phyloP scores from a whole-genome alignment of 2,888 invertebrate genomes.

The Caenorhabditis sp. region DNA sequence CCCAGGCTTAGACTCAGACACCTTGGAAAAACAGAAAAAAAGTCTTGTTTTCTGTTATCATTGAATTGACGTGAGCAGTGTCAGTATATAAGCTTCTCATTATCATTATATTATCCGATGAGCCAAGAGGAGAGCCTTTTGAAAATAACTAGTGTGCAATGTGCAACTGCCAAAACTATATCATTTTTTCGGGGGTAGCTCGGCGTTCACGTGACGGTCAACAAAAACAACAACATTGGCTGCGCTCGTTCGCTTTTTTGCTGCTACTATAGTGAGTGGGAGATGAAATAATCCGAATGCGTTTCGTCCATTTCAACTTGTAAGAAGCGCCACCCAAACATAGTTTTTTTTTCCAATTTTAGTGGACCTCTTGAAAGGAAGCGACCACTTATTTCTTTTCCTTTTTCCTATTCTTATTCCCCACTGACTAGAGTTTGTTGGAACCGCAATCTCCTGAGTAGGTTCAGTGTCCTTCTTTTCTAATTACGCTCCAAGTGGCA shows the following conservation, averaged over 20 bases:
- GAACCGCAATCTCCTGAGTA: too few species aligned
- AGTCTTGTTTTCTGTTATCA: too few species aligned
- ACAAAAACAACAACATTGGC: slow-evolving; percentile 48
- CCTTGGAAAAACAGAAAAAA: too few species aligned
- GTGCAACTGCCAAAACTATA: slow-evolving; percentile 28
- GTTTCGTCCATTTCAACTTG: slow-evolving; percentile 6
- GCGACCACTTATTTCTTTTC: slow-evolving; percentile 25
- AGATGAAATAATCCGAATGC: slow-evolving; percentile 77
- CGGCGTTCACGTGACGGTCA: slow-evolving; percentile 1
- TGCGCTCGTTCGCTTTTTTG: slow-evolving; percentile 3
- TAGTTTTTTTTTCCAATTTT: background rate
- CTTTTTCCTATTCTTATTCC: slow-evolving; percentile 2
- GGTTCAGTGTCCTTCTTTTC: slow-evolving; percentile 18
- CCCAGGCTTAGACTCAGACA: too few species aligned
- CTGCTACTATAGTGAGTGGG: background rate
- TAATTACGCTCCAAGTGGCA: slow-evolving; percentile 27
- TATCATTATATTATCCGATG: background rate
- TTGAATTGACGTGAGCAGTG: background rate
- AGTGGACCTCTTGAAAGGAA: background rate
- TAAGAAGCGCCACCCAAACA: slow-evolving; percentile 26
- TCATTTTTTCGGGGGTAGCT: slow-evolving; percentile 12
- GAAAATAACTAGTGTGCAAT: too few species aligned
- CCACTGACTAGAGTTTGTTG: slow-evolving; percentile 42
- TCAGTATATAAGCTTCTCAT: background rate
- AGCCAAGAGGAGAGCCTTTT: background rate